A percentile compares a stretch with the other conserved stretches of the same genome.
Conservation (phyloP, 2,888 invertebrate species). For the Hirudinaria manillensis region DNA sequence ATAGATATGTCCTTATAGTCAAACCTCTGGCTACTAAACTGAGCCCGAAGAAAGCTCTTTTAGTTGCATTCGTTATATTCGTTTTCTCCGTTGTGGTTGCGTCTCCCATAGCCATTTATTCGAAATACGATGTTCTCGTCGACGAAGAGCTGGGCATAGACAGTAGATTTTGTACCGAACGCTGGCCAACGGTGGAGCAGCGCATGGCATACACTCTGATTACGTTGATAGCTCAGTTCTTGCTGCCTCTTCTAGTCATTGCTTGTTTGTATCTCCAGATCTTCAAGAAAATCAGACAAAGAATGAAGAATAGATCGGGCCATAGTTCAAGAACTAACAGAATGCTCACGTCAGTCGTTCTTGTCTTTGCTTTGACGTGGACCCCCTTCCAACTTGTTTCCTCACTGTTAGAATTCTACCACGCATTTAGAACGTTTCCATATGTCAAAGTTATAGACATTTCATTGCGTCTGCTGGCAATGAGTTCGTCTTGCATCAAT, state of each 20-base stretch:
- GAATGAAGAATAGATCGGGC: constrained; percentile 42
- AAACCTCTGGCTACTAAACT: constrained; percentile 46
- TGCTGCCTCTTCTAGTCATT: constrained; percentile 47
- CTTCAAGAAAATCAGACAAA: constrained; percentile 44
- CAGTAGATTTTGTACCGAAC: constrained; percentile 45
- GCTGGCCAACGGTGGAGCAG: constrained; percentile 43
- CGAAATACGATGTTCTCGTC: constrained; percentile 39
- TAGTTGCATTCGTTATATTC: constrained; percentile 44
- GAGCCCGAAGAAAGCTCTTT: constrained; percentile 44
- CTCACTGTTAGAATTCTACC: constrained; percentile 45
- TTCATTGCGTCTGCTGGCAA: constrained; percentile 49
- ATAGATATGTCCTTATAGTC: constrained; percentile 51
- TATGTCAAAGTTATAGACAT: constrained; percentile 47
- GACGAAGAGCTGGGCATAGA: constrained; percentile 42
- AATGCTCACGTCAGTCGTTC: constrained; percentile 50
- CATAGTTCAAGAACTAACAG: constrained; percentile 45
- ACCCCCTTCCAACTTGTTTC: constrained; percentile 49
- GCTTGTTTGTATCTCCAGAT: constrained; percentile 47
- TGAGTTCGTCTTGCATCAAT: constrained; percentile 52
- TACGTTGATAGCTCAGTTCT: constrained; percentile 47
- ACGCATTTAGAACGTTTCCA: constrained; percentile 37
- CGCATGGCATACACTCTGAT: constrained; percentile 46
- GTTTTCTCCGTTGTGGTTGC: constrained; percentile 45
- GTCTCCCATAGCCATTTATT: constrained; percentile 62
- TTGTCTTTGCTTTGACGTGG: constrained; percentile 50